A percentile compares a stretch with the other conserved stretches of the same genome.
Evolutionary conservation across 2,113 vertebrate genomes (phyloP).

Genomic region (Miniopterus natalensis): DNA sequence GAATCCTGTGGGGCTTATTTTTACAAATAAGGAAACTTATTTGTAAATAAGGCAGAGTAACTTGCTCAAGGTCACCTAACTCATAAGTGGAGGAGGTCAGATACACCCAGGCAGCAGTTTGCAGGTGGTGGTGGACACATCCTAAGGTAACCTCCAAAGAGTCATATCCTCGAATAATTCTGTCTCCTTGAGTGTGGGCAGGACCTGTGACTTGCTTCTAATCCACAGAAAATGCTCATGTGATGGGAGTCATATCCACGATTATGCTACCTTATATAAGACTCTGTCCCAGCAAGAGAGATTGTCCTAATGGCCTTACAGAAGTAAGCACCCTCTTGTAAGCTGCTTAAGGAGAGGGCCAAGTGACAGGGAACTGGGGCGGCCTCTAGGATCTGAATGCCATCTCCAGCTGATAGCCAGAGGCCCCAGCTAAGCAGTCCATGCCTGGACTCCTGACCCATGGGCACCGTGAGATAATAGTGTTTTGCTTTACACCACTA

Average conservation of each 20-base stretch:
- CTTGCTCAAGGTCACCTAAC: not conserved
- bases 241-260: too few relatives aligned
- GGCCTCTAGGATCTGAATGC: not conserved
- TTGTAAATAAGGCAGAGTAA: conserved; percentile 1
- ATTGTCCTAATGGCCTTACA: not conserved
- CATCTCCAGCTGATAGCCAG: not conserved
- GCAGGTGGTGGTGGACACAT: not conserved
- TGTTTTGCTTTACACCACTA: not conserved
- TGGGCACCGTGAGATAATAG: not conserved
- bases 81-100: not conserved
- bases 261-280: not conserved
- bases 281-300: not conserved
- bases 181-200: not conserved
- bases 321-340: not conserved
- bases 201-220: not conserved
- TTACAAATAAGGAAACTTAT: conserved; percentile 27
- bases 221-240: not conserved
- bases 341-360: not conserved
- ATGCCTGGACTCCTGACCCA: not conserved
- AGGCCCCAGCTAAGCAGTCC: not conserved
- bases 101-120: not conserved
- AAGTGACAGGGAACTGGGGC: not conserved
- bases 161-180: not conserved
- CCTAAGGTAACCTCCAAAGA: not conserved
- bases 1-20: not conserved